Evolutionary conservation across 1,140 invertebrate genomes (phyloP).

Genomic region (Megalonaias nervosa): DNA sequence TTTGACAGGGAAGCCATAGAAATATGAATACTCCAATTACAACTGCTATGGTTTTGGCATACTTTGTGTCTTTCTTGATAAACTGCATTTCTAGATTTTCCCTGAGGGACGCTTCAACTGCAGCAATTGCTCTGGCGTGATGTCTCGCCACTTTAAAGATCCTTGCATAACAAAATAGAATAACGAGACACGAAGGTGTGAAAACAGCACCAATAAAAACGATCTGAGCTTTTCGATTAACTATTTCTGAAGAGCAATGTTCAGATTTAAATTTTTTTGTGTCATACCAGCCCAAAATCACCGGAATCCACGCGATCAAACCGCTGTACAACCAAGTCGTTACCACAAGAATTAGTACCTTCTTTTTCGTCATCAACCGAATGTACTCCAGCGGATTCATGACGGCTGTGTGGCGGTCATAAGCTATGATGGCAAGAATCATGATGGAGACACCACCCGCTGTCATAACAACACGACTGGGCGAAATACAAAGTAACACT

Average conservation of each 20-base stretch:
- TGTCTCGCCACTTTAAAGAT: slow-evolving; percentile 79
- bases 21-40: slow-evolving; percentile 78
- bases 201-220: slow-evolving; percentile 55
- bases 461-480: slow-evolving; percentile 78
- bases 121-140: slow-evolving; percentile 79
- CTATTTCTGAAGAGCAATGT: slow-evolving; percentile 65
- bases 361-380: slow-evolving; percentile 78
- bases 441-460: slow-evolving; percentile 78
- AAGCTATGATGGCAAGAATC: slow-evolving; percentile 78
- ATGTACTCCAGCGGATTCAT: slow-evolving; percentile 76
- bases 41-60: slow-evolving; percentile 78
- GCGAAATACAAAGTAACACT: slow-evolving; percentile 73
- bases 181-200: slow-evolving; percentile 65
- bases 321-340: slow-evolving; percentile 76
- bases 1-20: slow-evolving; percentile 79
- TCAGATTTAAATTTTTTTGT: slow-evolving; percentile 74
- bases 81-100: slow-evolving; percentile 46
- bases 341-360: slow-evolving; percentile 76
- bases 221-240: slow-evolving; percentile 45
- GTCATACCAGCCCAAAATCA: slow-evolving; percentile 72
- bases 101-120: slow-evolving; percentile 76
- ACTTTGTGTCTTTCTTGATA: slow-evolving; percentile 69
- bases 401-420: slow-evolving; percentile 79
- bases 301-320: slow-evolving; percentile 33
- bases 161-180: slow-evolving; percentile 79